Evolutionary conservation across 2,888 invertebrate species (phyloP), one percentile per base, ranked within the genome.

Genomic region (Anodontia alba): DNA sequence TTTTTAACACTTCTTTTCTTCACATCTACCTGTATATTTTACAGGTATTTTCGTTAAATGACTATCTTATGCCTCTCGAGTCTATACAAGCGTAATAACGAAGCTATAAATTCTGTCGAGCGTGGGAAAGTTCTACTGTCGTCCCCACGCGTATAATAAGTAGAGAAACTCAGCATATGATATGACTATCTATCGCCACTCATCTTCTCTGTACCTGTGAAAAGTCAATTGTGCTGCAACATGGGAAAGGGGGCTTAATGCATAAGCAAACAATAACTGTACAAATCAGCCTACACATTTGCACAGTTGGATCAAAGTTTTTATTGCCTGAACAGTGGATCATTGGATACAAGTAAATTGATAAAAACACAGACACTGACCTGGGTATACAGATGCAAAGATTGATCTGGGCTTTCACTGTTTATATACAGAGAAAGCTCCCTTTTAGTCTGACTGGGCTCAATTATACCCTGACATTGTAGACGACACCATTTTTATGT

Each of bases 121-220:
- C 43, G 72, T 72, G 72, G 72, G 72, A 72, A 72, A 49, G 43
- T 72, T 36, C 38, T 31, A 72, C 31, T 36, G 33, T 54, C 20
- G 72, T 51, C 72, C 23, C 51, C 54, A 54, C 72, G 51, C 54
- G 72, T 33, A 69, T 43, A 42, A 69, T 69, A 54, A 54, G 20
- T 10, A 54, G 54, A 54, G 54, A 54, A 54, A 54, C 54, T 26
- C n/a, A 26, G 54, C 54, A 54, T 54, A 54, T 26, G 54, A 54
- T 54, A 54, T 54, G 54, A 54, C 54, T 54, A 54, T 54, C 54
- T 54, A 54, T 54, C 26, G 29, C 54, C 54, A n/a, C 26, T 54
- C 54, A 54, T 54, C 54, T 54, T 54, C 12, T 20, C 26, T 54
- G 26, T 23, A 54, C 23, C 51, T 51, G 51, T 51, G 51, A 51